A percentile compares a stretch with the other conserved stretches of the same genome.
Evolutionary conservation across 1,140 invertebrate genomes (phyloP).

Genomic region (Macrotrachela quadricornifera): DNA sequence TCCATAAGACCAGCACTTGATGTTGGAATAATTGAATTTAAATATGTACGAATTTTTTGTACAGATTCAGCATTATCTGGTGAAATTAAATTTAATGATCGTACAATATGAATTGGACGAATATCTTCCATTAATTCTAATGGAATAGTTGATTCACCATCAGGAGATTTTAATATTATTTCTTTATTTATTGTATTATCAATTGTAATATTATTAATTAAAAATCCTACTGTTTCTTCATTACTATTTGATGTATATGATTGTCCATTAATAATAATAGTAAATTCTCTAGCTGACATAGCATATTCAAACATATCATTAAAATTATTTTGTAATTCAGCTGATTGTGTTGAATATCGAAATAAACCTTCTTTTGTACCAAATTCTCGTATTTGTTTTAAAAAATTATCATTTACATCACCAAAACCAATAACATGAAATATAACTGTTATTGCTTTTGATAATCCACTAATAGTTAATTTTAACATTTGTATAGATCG

Average conservation of each 20-base stretch:
- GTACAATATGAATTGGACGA: constrained; percentile 3
- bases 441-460: not conserved
- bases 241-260: constrained; percentile 4
- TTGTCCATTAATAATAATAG: not conserved
- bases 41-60: not conserved
- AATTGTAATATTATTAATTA: not conserved
- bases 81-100: constrained; percentile 1
- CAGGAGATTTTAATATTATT: not conserved
- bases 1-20: not conserved
- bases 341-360: constrained; percentile 2
- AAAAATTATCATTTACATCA: not conserved
- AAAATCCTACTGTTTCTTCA: constrained; percentile 3
- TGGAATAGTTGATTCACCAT: not conserved
- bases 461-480: not conserved
- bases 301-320: constrained; percentile 4
- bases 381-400: not conserved
- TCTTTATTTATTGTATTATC: not conserved
- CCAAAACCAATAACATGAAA: constrained; percentile 4
- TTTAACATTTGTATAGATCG: not conserved
- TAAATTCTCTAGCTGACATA: constrained; percentile 6
- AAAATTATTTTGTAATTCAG: constrained; percentile 1
- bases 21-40: not conserved
- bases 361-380: constrained; percentile 1
- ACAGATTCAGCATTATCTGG: constrained; percentile 1
- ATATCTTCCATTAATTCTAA: not conserved